phyloP scores from a whole-genome alignment of 2,113 vertebrate genomes.

The Plestiodon gilberti region DNA sequence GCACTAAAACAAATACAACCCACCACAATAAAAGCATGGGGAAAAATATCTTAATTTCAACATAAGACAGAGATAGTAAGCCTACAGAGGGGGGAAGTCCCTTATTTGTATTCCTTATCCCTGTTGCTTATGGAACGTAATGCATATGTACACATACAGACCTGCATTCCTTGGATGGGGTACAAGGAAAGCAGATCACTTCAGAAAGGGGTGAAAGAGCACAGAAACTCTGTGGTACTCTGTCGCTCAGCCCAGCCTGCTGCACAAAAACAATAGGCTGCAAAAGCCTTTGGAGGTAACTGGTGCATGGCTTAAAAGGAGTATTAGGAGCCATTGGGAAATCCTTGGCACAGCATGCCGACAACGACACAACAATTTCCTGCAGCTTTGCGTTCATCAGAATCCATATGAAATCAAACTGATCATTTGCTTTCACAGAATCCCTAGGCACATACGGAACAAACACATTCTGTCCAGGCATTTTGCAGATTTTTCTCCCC shows the following conservation, averaged over 20 bases:
- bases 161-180: accelerated
- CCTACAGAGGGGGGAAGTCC: accelerated
- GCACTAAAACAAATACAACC: not conserved
- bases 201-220: not conserved
- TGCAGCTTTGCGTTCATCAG: not conserved
- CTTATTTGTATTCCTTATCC: not conserved
- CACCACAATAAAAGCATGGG: not conserved
- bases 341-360: conserved; percentile 6
- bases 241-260: conserved; percentile 55
- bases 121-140: accelerated
- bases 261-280: conserved; percentile 52
- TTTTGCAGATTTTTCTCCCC: not conserved
- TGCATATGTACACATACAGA: not conserved
- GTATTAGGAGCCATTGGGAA: conserved; percentile 54
- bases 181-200: not conserved
- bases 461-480: too few relatives aligned
- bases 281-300: conserved; percentile 21
- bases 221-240: not conserved
- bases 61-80: accelerated
- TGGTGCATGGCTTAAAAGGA: conserved; percentile 46
- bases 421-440: not conserved
- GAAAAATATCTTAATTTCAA: not conserved
- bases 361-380: conserved; percentile 9
- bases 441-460: not conserved
- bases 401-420: not conserved